A percentile compares a stretch with the other conserved stretches of the same genome.
Conservation (phyloP, 2,797 vertebrate species). For the Gallinago solitaria region DNA sequence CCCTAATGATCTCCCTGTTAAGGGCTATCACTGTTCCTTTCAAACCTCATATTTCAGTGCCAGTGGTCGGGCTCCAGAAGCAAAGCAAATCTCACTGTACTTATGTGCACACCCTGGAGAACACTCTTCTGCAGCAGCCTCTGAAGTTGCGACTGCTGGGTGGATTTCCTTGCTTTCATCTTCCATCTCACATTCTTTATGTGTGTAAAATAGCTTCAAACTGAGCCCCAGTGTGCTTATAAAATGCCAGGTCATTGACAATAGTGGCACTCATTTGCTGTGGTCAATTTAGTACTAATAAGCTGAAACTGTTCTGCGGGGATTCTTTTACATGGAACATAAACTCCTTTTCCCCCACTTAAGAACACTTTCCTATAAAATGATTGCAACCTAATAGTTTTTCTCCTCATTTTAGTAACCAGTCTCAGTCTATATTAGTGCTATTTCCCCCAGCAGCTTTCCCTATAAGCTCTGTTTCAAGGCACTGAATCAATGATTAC, state of each 20-base stretch:
- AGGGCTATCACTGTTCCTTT: neutral
- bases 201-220: conserved; percentile 54
- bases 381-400: conserved; percentile 64
- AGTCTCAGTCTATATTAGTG: conserved; percentile 28
- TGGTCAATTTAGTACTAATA: conserved; percentile 81
- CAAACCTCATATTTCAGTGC: neutral
- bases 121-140: neutral
- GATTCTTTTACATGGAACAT: conserved; percentile 74
- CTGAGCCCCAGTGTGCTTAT: conserved; percentile 65
- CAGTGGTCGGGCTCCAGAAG: neutral
- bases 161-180: neutral
- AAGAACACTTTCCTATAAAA: conserved; percentile 67
- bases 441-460: conserved; percentile 43
- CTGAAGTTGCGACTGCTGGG: neutral
- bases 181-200: conserved; percentile 24
- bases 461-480: conserved; percentile 23
- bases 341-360: conserved; percentile 62
- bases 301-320: conserved; percentile 77
- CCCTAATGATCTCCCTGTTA: neutral
- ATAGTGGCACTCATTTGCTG: conserved; percentile 74
- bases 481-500: neutral
- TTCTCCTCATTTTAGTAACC: conserved; percentile 55
- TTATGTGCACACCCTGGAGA: neutral
- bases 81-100: neutral
- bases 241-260: conserved; percentile 78